Evolutionary conservation across 2,797 vertebrate species (phyloP).

Genomic region (Notoglanidium macrostoma): DNA sequence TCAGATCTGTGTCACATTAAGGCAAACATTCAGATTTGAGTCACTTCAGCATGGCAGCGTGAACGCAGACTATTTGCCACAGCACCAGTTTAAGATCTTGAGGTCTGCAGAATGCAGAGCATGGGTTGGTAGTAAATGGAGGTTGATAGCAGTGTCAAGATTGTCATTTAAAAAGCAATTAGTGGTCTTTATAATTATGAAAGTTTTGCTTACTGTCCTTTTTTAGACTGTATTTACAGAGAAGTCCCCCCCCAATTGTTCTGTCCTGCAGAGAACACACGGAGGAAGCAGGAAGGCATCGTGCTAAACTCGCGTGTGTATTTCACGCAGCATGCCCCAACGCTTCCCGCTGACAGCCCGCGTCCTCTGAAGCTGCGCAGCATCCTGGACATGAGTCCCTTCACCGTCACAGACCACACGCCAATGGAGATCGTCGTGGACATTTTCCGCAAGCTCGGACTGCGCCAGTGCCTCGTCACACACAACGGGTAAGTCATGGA

Average conservation of each 20-base stretch:
- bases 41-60: too few relatives aligned
- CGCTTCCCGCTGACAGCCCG: conserved; percentile 95
- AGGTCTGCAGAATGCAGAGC: not conserved
- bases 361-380: conserved; percentile 94
- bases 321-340: conserved; percentile 95
- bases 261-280: conserved; percentile 85
- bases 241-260: not conserved
- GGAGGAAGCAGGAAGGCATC: conserved; percentile 95
- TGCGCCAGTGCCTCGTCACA: conserved; percentile 98
- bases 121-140: not conserved
- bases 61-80: too few relatives aligned
- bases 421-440: conserved; percentile 99
- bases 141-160: too few relatives aligned
- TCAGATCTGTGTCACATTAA: too few relatives aligned
- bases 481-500: conserved; percentile 89
- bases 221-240: not conserved
- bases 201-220: not conserved
- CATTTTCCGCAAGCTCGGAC: conserved; percentile 96
- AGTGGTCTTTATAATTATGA: not conserved
- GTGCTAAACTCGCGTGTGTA: conserved; percentile 92
- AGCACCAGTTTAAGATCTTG: not conserved
- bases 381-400: conserved; percentile 99
- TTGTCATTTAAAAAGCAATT: too few relatives aligned
- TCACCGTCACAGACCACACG: conserved; percentile 98
- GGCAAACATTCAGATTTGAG: too few relatives aligned